These are phyloP conservation scores for Azemiops feae DNA, from an alignment of 2,113 vertebrate genomes.

Conservation along the genomic window DNA sequence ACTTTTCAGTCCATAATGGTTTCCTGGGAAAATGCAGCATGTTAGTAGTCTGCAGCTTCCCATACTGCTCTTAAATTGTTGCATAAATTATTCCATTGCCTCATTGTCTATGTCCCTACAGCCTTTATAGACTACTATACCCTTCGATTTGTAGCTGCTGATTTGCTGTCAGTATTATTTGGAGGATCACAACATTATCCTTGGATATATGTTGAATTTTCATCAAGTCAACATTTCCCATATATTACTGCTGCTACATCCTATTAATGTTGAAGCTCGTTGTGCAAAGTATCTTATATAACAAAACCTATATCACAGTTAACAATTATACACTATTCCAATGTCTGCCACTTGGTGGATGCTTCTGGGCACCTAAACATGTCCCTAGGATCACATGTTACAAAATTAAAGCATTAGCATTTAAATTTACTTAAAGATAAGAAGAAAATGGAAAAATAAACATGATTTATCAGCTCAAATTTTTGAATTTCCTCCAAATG, in stretches of 20 bases:
- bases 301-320: background rate
- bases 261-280: background rate
- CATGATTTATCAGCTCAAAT: background rate
- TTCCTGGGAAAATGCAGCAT: background rate
- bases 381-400: background rate
- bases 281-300: background rate
- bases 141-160: background rate
- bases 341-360: background rate
- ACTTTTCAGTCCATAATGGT: background rate
- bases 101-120: background rate
- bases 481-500: background rate
- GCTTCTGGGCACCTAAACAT: background rate
- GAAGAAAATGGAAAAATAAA: background rate
- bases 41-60: background rate
- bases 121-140: too few relatives aligned
- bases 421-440: background rate
- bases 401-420: background rate
- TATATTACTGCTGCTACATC: background rate
- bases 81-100: background rate
- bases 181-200: background rate
- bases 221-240: background rate
- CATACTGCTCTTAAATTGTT: background rate
- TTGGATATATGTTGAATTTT: background rate
- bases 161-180: background rate
- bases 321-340: background rate